A percentile compares a stretch with the other conserved stretches of the same genome.
These are phyloP conservation scores for Tragelaphus strepsiceros DNA, from an alignment of 2,113 vertebrate genomes.

Conservation along the genomic window DNA sequence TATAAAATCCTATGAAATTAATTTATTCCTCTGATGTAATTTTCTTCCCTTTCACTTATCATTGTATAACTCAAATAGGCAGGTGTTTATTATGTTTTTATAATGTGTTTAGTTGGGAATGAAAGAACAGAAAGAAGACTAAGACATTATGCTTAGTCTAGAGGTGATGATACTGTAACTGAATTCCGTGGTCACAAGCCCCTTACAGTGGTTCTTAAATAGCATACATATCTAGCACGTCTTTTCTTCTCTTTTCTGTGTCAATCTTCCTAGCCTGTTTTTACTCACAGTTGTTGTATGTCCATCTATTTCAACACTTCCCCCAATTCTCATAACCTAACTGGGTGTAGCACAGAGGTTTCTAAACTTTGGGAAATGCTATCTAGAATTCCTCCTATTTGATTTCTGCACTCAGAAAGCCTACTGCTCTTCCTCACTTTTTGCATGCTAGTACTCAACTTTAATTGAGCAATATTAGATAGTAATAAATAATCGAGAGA, in stretches of 20 bases:
- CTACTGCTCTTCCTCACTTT: neutral
- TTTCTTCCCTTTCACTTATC: neutral
- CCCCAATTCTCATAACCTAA: neutral
- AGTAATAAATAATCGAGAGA: neutral
- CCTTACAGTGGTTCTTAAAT: neutral
- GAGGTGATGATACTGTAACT: neutral
- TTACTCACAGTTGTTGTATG: neutral
- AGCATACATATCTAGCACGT: neutral
- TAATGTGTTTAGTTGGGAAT: neutral
- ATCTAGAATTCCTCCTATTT: neutral
- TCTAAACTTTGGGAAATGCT: neutral
- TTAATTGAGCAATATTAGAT: neutral
- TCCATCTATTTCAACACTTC: neutral
- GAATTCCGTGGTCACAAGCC: neutral
- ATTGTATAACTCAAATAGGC: neutral
- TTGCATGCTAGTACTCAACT: neutral
- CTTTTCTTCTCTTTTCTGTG: neutral
- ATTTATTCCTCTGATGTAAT: neutral
- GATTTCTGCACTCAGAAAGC: neutral
- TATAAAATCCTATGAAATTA: neutral
- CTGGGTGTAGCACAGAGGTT: neutral
- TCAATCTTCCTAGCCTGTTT: neutral
- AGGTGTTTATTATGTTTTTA: neutral
- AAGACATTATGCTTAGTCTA: neutral
- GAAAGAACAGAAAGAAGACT: neutral